Evolutionary conservation across 92 coral and sea anemone species (phyloP).

Genomic region (Phenganax subtilis): DNA sequence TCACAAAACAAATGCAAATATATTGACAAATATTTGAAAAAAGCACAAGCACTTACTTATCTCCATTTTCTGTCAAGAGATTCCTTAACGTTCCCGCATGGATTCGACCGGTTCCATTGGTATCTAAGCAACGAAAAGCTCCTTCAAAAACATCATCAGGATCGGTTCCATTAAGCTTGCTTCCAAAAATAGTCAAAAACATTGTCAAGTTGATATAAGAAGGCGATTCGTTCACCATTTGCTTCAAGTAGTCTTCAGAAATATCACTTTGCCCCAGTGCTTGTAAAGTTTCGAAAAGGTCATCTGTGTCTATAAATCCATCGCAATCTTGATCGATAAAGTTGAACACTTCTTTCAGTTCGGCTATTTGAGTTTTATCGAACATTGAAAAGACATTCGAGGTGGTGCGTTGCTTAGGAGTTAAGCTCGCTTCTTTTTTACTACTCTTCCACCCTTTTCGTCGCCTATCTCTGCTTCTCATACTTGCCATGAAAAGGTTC

Average conservation of each 20-base stretch:
- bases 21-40: not conserved
- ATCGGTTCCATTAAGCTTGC: constrained; percentile 93
- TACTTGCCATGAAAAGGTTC: constrained; percentile 7
- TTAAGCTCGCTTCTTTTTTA: not conserved
- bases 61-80: constrained; percentile 65
- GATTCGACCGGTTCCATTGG: constrained; percentile 61
- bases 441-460: constrained; percentile 61
- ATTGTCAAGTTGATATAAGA: constrained; percentile 90
- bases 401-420: constrained; percentile 70
- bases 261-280: constrained; percentile 73
- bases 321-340: constrained; percentile 96
- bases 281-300: constrained; percentile 78
- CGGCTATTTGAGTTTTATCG: constrained; percentile 89
- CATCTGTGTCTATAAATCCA: constrained; percentile 88
- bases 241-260: constrained; percentile 64
- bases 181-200: constrained; percentile 94
- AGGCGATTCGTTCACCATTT: constrained; percentile 79
- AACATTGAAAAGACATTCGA: constrained; percentile 97
- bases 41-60: constrained; percentile 50
- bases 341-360: constrained; percentile 93
- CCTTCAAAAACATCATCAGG: constrained; percentile 88
- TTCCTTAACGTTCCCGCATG: constrained; percentile 70
- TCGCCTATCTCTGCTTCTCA: constrained; percentile 60
- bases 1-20: constrained; percentile 1
- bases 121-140: constrained; percentile 85